Percentiles rank a stretch among this genome's conserved stretches.
These are phyloP conservation scores for Meda fulgida DNA, from an alignment of 2,797 vertebrate genomes.

Conservation along the genomic window DNA sequence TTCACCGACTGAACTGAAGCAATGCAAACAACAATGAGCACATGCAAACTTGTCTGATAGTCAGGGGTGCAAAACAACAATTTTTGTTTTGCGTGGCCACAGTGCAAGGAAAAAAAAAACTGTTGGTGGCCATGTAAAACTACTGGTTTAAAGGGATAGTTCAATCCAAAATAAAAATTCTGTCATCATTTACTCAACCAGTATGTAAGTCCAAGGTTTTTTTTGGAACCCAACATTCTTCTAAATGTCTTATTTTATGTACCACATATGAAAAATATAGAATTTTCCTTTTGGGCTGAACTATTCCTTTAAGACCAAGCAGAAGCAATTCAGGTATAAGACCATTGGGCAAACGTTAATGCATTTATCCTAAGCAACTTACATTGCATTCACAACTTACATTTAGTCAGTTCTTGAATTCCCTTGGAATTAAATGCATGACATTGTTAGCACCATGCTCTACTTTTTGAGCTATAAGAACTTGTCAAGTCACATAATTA, in stretches of 20 bases:
- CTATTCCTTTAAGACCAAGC: background rate
- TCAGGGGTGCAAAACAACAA: background rate
- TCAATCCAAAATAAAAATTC: background rate
- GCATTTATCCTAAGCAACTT: background rate
- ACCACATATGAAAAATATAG: too few species aligned
- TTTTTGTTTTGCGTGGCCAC: background rate
- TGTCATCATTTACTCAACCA: background rate
- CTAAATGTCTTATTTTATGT: background rate
- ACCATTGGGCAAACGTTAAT: background rate
- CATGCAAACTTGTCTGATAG: constrained; percentile 71
- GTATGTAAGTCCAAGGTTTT: background rate
- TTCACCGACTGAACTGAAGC: constrained; percentile 85
- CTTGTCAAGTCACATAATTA: background rate
- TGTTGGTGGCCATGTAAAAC: background rate
- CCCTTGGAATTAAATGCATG: background rate
- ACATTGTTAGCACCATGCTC: background rate
- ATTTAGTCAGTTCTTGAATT: background rate
- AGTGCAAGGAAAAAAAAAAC: background rate
- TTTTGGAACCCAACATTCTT: background rate
- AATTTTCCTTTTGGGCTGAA: background rate
- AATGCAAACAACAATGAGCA: constrained; percentile 86
- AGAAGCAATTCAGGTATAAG: background rate
- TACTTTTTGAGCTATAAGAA: background rate
- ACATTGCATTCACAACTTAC: background rate
- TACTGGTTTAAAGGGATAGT: background rate